Percentiles rank a stretch among this genome's conserved stretches.
Evolutionary conservation across 2,888 invertebrate genomes (phyloP).

Genomic region (Cordilura impudica): DNA sequence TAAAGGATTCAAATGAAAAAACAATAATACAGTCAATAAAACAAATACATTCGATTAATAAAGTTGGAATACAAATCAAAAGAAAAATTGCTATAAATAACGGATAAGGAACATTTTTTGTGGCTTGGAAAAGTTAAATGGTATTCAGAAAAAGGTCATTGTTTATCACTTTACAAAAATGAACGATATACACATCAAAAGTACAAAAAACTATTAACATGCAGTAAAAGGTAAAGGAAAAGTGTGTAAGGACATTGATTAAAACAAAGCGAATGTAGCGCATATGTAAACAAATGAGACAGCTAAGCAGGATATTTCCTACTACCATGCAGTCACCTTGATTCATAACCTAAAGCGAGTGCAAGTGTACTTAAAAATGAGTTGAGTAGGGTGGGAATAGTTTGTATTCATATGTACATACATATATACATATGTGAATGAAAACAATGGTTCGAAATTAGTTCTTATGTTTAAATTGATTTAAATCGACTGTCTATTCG

Average conservation of each 20-base stretch:
- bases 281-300: not conserved
- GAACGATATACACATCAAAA: not conserved
- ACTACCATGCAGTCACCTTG: not conserved
- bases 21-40: slow-evolving; percentile 7
- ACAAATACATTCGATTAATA: slow-evolving; percentile 1
- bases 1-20: slow-evolving; percentile 22
- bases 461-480: too few relatives aligned
- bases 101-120: slow-evolving; percentile 3
- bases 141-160: not conserved
- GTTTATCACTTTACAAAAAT: not conserved
- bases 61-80: slow-evolving; percentile 3
- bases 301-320: too few relatives aligned
- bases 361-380: too few relatives aligned
- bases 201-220: slow-evolving; percentile 6
- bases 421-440: too few relatives aligned
- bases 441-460: too few relatives aligned
- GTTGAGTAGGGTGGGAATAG: too few relatives aligned
- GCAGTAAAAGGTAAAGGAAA: not conserved
- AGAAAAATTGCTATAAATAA: not conserved
- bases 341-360: not conserved
- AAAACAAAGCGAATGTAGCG: not conserved
- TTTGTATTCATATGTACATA: too few relatives aligned
- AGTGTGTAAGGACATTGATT: not conserved
- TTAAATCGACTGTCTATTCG: too few relatives aligned
- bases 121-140: not conserved